Evolutionary conservation across 1,140 invertebrate species (phyloP).

Genomic region (Drosophila jambulina): DNA sequence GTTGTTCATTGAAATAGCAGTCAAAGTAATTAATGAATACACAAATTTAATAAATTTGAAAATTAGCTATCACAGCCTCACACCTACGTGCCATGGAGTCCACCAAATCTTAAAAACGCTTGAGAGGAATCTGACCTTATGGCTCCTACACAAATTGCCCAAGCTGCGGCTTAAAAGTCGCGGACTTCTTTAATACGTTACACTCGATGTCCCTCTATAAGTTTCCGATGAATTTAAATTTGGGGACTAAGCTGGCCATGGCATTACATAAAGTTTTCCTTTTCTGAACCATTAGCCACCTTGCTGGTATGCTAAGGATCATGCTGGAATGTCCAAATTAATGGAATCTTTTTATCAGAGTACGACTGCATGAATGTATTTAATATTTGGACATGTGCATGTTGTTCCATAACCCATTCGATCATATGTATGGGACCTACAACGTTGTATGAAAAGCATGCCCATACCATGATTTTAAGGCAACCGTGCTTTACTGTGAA

Average conservation of each 20-base stretch:
- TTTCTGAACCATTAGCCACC: no score
- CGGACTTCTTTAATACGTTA: no score
- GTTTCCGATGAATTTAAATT: no score
- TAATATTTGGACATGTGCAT: background rate
- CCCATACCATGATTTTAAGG: conserved; percentile 11
- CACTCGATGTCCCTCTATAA: no score
- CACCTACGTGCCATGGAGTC: no score
- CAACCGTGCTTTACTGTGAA: conserved; percentile 3
- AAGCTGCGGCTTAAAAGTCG: no score
- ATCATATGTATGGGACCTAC: conserved; percentile 10
- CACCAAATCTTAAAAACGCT: no score
- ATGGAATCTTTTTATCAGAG: background rate
- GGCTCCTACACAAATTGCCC: no score
- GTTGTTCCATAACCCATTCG: background rate
- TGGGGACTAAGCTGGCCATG: no score
- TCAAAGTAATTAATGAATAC: background rate
- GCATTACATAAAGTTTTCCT: no score
- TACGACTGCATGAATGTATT: background rate
- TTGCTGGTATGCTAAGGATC: background rate
- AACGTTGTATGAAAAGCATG: background rate
- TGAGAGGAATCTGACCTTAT: no score
- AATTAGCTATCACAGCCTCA: no score
- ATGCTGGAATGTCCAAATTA: background rate
- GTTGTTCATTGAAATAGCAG: background rate
- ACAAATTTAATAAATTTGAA: background rate